Conservation (phyloP, 2,113 vertebrate species). For the Scortum barcoo region DNA sequence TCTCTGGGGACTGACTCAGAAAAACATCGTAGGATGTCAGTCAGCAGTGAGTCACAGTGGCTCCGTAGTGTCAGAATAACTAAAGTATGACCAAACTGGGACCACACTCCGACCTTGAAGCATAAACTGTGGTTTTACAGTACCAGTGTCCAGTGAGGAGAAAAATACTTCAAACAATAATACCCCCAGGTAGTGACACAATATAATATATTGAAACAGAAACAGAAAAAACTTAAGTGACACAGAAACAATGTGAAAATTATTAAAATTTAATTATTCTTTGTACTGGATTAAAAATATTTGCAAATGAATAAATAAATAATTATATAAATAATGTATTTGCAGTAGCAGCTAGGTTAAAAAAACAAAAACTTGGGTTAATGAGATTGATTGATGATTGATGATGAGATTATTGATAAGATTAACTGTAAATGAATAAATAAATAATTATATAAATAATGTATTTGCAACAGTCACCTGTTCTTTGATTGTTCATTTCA, state of each 20-base stretch:
- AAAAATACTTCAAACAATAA: not conserved
- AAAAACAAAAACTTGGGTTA: too few relatives aligned
- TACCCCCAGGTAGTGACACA: not conserved
- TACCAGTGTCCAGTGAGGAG: not conserved
- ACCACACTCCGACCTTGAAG: conserved; percentile 29
- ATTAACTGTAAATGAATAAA: not conserved
- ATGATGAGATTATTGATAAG: too few relatives aligned
- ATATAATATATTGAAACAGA: not conserved
- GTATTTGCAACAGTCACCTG: not conserved
- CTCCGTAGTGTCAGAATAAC: conserved; percentile 45
- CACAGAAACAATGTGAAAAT: not conserved
- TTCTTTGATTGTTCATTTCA: not conserved
- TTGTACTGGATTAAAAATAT: not conserved
- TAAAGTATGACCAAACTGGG: conserved; percentile 44
- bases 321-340: too few relatives aligned
- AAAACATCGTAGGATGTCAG: conserved; percentile 37
- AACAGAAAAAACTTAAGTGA: not conserved
- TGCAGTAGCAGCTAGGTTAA: too few relatives aligned
- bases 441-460: not conserved
- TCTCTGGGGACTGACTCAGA: conserved; percentile 27
- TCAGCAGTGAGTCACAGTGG: conserved; percentile 49
- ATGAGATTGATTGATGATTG: not conserved
- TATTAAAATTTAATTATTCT: not conserved
- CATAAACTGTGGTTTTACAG: conserved; percentile 47
- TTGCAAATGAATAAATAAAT: not conserved